A percentile compares a stretch with the other conserved stretches of the same genome.
phyloP scores from a whole-genome alignment of 2,113 vertebrate species.

The Tor tambroides region DNA sequence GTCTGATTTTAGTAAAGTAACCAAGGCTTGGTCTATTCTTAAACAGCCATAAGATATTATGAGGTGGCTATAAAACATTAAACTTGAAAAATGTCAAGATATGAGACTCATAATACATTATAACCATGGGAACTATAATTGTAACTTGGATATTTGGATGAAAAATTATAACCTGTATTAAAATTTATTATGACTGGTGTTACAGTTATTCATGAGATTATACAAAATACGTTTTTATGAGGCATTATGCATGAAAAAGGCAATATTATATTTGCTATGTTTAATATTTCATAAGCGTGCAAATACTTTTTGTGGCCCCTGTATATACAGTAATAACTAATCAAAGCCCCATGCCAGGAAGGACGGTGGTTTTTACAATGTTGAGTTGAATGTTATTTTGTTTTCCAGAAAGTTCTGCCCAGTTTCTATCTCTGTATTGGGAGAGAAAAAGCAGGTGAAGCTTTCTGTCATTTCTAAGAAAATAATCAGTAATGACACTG shows the following conservation, averaged over 20 bases:
- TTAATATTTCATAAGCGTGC: neutral
- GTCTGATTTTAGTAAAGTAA: neutral
- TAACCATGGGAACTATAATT: neutral
- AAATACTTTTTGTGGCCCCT: neutral
- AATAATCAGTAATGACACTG: neutral
- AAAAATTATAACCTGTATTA: neutral
- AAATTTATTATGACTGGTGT: neutral
- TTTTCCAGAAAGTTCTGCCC: conserved; percentile 94
- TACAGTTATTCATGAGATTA: neutral
- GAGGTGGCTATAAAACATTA: neutral
- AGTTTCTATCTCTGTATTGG: conserved; percentile 81
- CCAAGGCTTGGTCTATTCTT: neutral
- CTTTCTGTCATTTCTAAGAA: neutral
- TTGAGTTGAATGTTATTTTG: neutral
- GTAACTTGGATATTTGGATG: neutral
- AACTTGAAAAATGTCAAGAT: neutral
- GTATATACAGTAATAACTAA: neutral
- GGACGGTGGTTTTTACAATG: neutral
- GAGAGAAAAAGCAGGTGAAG: conserved; percentile 87
- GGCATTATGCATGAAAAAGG: neutral
- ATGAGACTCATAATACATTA: neutral
- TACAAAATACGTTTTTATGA: neutral
- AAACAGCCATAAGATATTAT: neutral
- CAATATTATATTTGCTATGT: neutral
- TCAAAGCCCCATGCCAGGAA: neutral